A percentile compares a stretch with the other conserved stretches of the same genome.
phyloP scores from a whole-genome alignment of 1,140 invertebrate genomes.

The Tetraneura akinire region DNA sequence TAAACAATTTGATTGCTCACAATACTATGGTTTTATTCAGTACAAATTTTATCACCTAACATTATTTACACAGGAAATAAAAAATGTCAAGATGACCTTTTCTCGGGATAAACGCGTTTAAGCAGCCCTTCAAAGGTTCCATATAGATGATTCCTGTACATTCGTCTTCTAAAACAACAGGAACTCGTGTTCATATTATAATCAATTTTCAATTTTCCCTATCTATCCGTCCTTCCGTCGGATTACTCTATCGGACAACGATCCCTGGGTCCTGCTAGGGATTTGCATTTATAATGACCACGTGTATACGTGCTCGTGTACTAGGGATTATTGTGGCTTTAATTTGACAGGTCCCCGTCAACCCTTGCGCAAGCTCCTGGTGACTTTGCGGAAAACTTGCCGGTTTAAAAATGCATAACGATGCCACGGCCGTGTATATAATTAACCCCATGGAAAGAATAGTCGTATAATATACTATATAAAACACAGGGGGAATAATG shows the following conservation, averaged over 20 bases:
- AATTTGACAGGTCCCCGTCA: conserved; percentile 37
- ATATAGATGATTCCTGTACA: not conserved
- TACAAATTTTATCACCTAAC: not conserved
- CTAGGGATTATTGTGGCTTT: conserved; percentile 42
- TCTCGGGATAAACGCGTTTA: not conserved
- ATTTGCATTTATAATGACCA: conserved; percentile 50
- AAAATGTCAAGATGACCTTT: conserved; percentile 24
- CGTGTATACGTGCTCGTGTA: conserved; percentile 47
- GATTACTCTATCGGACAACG: conserved; percentile 46
- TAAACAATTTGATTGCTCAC: too few relatives aligned
- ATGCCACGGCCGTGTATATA: not conserved
- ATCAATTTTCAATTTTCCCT: conserved; percentile 49
- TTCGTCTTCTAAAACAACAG: not conserved
- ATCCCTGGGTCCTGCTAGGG: conserved; percentile 27
- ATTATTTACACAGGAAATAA: too few relatives aligned
- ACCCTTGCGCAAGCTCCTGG: conserved; percentile 22
- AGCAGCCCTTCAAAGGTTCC: conserved; percentile 24
- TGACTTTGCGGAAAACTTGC: conserved; percentile 36
- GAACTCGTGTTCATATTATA: conserved; percentile 27
- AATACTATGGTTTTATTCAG: too few relatives aligned
- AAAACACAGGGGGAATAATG: not conserved
- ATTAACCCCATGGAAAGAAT: conserved; percentile 8
- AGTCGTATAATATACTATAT: not conserved
- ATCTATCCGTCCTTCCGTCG: not conserved
- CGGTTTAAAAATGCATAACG: conserved; percentile 41